Base-by-base conservation (phyloP, 2,888 invertebrate genomes). In the Hydroisotoma schaefferi region DNA sequence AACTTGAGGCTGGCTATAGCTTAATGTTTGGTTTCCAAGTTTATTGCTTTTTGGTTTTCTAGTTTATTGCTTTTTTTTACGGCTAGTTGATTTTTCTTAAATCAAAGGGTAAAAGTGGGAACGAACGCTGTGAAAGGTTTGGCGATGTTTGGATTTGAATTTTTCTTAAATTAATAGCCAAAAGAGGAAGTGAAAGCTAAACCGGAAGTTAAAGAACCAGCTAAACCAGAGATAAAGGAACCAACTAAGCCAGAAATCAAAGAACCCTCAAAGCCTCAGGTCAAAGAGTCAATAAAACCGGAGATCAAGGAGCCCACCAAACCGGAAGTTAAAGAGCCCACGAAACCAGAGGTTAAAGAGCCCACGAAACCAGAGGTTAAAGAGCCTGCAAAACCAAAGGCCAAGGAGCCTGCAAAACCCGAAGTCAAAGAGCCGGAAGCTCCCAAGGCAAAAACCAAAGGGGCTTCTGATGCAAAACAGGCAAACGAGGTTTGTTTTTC, bases 181-280 rank as follows among this genome's bases (percentile, higher is more conserved):
- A 61, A 58, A 29, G 57, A 59, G 54, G 49, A 54, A 27, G 40
- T 40, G 27, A 48, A 57, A 47, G 43, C 57, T 38, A 57, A 67
- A 27, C 55, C 65, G 8, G 68, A 60, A 54, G 65, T 61, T 15
- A 67, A 71, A 59, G 66, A 67, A 67, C 71, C 73, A 62, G 75
- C 76, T 56, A 74, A 76, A 59, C 54, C 61, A 2, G 57, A 57
- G 28, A 38, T 28, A 76, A 74, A 56, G 60, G 10, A 74, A 75
- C 26, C 12, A 52, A 70, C 75, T n/a, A 59, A 67, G 55, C 59
- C 48, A 59, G n/a, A 67, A 29, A 33, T 55, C 54, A 55, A 65
- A 22, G 78, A 78, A 59, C 79, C 78, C 72, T 78, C 80, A 75
- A 79, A 76, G 54, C 55, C 58, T 25, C 65, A 70, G 53, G 59